Evolutionary conservation across 2,888 invertebrate species (phyloP), one percentile per base, ranked within the genome.

Genomic region (Heteromurus nitidus): DNA sequence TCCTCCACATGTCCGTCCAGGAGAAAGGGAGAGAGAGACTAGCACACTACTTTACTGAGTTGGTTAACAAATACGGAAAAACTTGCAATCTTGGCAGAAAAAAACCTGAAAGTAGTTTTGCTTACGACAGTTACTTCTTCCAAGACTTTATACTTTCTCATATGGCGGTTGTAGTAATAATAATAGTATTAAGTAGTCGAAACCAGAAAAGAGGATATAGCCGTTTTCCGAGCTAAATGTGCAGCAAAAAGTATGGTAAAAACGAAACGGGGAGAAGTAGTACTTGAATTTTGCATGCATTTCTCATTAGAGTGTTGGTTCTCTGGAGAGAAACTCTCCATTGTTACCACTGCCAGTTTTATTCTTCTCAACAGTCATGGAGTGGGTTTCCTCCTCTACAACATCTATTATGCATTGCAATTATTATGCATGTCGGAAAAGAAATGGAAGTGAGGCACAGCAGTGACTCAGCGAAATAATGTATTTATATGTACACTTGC

Each of bases 281-380:
- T 55, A 55, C 62, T 62, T 62, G 31, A 62, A 62, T 62, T 20
- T 30, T 62, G 62, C 62, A 62, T 62, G 24, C 31, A 62, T 62
- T 62, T 31, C 62, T 28, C 30, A 62, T 62, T 36, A 36, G 62
- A 62, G 62, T 62, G 62, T 62, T 31, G 31, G 62, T 62, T 31
- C 62, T 62, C 62, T n/a, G 58, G 58, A 62, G 62, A 62, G 62
- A 11, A 11, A 26, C 50, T n/a, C n/a, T n/a, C n/a, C n/a, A n/a
- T n/a, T 50, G 26, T 55, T 55, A 11, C 20, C 20, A 20, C n/a
- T 3, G 36, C 36, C 36, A 36, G 36, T 9, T 36, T 36, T 47
- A 16, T 47, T 11, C 47, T n/a, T n/a, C 62, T 31, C 50, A 50
- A 55, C 18, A 26, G 55, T 26, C 55, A 36, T 36, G 13, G 13